Conservation (phyloP, 2,113 vertebrate species). For the Diphyllodes magnificus region DNA sequence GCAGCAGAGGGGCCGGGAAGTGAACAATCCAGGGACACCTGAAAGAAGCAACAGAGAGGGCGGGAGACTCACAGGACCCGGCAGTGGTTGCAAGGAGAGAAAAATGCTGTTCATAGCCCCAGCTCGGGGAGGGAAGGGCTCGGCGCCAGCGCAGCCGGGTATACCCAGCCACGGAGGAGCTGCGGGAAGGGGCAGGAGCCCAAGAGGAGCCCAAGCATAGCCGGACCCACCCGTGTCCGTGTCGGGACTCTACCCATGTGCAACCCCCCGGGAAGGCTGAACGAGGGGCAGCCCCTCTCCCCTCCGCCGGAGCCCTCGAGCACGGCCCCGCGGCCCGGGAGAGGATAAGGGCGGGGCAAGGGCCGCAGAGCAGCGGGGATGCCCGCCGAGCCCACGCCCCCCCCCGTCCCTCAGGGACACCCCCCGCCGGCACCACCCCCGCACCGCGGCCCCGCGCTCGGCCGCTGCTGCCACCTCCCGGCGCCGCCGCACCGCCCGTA, state of each 20-base stretch:
- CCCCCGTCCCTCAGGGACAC: not conserved
- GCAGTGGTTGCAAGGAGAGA: not conserved
- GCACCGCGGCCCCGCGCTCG: not conserved
- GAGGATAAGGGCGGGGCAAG: not conserved
- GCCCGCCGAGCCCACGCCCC: not conserved
- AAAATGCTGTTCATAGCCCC: not conserved
- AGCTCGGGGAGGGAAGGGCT: not conserved
- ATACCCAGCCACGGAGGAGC: not conserved
- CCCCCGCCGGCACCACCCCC: not conserved
- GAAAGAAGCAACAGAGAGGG: not conserved
- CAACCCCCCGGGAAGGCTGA: not conserved
- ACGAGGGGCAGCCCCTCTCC: not conserved
- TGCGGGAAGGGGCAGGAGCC: not conserved
- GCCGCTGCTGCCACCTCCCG: slow-evolving; percentile 51
- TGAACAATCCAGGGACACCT: not conserved
- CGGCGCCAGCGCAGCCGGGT: not conserved
- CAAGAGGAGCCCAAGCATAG: not conserved
- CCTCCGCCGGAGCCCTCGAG: not conserved
- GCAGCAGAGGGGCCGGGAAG: not conserved
- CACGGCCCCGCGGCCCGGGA: not conserved
- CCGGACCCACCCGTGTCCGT: not conserved
- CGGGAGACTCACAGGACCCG: not conserved
- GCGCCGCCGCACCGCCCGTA: not conserved
- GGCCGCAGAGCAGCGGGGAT: not conserved
- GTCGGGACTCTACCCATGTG: not conserved